A percentile compares a stretch with the other conserved stretches of the same genome.
These are phyloP conservation scores for Limnodromus scolopaceus DNA, from an alignment of 2,797 vertebrate genomes.

Conservation along the genomic window DNA sequence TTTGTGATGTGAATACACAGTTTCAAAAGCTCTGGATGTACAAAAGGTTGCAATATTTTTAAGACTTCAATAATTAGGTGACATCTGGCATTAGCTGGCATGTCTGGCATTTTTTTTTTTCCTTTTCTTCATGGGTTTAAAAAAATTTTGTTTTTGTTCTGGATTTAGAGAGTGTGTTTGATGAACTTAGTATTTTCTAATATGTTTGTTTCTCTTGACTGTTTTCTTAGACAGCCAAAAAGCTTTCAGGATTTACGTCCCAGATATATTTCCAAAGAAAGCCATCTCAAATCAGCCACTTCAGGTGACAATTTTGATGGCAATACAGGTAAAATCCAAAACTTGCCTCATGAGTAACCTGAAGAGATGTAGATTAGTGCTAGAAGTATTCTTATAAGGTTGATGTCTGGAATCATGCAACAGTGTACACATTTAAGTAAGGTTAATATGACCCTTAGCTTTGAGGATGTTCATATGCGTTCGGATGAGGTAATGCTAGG, in stretches of 20 bases:
- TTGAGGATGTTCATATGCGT: neutral
- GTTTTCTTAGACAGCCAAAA: neutral
- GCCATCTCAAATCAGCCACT: neutral
- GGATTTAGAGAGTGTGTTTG: neutral
- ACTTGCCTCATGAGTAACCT: neutral
- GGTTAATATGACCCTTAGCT: neutral
- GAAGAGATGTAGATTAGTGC: neutral
- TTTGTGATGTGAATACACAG: neutral
- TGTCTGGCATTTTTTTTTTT: neutral
- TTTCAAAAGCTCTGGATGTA: neutral
- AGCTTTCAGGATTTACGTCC: neutral
- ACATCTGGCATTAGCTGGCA: neutral
- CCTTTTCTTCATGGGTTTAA: neutral
- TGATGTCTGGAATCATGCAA: neutral
- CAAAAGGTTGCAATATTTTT: neutral
- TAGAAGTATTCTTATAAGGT: neutral
- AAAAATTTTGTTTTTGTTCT: neutral
- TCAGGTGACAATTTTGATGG: neutral
- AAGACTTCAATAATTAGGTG: neutral
- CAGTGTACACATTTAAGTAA: neutral
- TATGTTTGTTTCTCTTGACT: neutral
- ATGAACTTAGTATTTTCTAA: neutral
- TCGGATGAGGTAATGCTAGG: fast-evolving
- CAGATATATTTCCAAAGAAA: neutral
- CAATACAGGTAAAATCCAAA: neutral